Evolutionary conservation across 2,113 vertebrate species (phyloP).

Genomic region (Cebidichthys violaceus): DNA sequence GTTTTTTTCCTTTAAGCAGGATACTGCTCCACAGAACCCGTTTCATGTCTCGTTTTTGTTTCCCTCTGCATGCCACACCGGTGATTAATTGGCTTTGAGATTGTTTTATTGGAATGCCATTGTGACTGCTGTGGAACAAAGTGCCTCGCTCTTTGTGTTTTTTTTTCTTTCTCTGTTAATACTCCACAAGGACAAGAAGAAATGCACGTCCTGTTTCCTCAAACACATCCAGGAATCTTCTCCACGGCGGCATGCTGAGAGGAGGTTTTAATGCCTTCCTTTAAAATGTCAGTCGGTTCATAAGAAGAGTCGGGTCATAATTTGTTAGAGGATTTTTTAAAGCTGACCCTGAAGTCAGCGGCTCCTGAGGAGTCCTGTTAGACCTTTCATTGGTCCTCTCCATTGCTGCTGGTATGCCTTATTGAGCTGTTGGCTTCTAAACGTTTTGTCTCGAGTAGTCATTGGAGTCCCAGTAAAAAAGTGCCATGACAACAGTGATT

Average conservation of each 20-base stretch:
- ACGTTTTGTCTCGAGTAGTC: constrained; percentile 54
- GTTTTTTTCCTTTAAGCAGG: constrained; percentile 83
- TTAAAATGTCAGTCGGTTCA: constrained; percentile 49
- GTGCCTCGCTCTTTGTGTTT: constrained; percentile 55
- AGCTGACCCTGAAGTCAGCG: constrained; percentile 39
- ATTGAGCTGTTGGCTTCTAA: constrained; percentile 55
- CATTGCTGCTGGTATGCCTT: constrained; percentile 48
- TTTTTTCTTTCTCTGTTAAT: constrained; percentile 57
- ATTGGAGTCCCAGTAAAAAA: constrained; percentile 43
- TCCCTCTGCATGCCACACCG: constrained; percentile 68
- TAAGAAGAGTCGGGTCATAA: constrained; percentile 39
- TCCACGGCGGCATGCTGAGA: constrained; percentile 15
- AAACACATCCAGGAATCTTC: constrained; percentile 51
- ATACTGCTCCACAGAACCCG: constrained; percentile 63
- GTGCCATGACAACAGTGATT: constrained; percentile 48
- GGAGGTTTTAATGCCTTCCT: constrained; percentile 57
- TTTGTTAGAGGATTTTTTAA: constrained; percentile 62
- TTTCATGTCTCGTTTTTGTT: constrained; percentile 78
- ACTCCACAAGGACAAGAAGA: constrained; percentile 49
- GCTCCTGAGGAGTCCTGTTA: constrained; percentile 35
- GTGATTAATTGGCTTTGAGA: constrained; percentile 81
- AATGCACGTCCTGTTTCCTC: constrained; percentile 64
- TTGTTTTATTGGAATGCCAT: constrained; percentile 78
- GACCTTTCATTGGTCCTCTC: constrained; percentile 39
- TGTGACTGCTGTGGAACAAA: constrained; percentile 69